Percentiles rank a stretch among this genome's conserved stretches.
Evolutionary conservation across 2,888 invertebrate species (phyloP).

Genomic region (Melolontha melolontha): DNA sequence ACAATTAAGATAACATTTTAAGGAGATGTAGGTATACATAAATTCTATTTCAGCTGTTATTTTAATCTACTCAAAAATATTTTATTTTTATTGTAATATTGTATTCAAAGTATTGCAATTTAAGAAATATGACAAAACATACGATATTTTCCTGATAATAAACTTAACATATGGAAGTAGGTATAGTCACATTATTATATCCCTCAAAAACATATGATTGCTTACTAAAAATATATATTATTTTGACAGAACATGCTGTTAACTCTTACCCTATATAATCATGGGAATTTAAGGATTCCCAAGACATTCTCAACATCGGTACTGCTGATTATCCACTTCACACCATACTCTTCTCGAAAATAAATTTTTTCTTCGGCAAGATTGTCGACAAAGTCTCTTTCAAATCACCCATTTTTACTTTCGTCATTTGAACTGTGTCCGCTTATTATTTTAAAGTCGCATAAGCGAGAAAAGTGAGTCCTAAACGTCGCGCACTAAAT

Average conservation of each 20-base stretch:
- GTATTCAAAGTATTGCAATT: too few relatives aligned
- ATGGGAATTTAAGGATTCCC: conserved; percentile 86
- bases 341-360: conserved; percentile 1
- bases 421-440: conserved; percentile 4
- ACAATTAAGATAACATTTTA: too few relatives aligned
- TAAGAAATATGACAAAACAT: too few relatives aligned
- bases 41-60: too few relatives aligned
- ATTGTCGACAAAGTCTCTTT: conserved; percentile 3
- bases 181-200: too few relatives aligned
- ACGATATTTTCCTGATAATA: too few relatives aligned
- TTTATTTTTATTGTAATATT: too few relatives aligned
- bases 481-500: conserved; percentile 12
- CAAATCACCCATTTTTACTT: background rate
- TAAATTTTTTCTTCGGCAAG: conserved; percentile 1
- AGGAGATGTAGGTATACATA: too few relatives aligned
- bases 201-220: conserved; percentile 2
- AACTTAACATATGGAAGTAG: too few relatives aligned
- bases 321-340: conserved; percentile 8
- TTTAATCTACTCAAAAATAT: too few relatives aligned
- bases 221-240: conserved; percentile 1
- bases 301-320: conserved; percentile 77
- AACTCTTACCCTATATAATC: conserved; percentile 79
- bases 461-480: background rate
- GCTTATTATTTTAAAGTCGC: background rate
- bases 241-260: background rate